phyloP scores from a whole-genome alignment of 1,140 invertebrate species.

The Luehdorfia chinensis region DNA sequence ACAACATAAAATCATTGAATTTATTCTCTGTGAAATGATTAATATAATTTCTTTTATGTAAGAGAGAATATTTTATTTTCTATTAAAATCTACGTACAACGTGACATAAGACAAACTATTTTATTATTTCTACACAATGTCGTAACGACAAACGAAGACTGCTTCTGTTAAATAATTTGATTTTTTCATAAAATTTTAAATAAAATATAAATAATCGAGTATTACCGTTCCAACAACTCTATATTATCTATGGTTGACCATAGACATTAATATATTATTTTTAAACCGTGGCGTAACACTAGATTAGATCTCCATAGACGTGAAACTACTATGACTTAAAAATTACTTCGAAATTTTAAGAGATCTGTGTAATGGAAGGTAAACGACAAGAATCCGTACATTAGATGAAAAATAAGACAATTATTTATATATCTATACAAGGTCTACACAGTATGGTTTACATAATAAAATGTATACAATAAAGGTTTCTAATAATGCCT shows the following conservation, averaged over 20 bases:
- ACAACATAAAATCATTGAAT: conserved; percentile 67
- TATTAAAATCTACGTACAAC: conserved; percentile 70
- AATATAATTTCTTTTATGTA: conserved; percentile 66
- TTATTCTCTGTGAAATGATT: conserved; percentile 65
- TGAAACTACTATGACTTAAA: conserved; percentile 43
- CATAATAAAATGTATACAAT: conserved; percentile 35
- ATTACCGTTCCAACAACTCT: conserved; percentile 73
- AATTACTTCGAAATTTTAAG: conserved; percentile 48
- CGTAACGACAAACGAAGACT: conserved; percentile 59
- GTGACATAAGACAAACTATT: conserved; percentile 60
- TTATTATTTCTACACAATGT: conserved; percentile 43
- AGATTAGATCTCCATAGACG: conserved; percentile 23
- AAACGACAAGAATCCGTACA: conserved; percentile 28
- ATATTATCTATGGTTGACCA: conserved; percentile 61
- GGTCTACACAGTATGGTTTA: conserved; percentile 26
- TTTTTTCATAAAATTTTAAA: conserved; percentile 56
- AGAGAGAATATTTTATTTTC: conserved; percentile 64
- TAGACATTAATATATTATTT: conserved; percentile 57
- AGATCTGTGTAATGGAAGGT: conserved; percentile 42
- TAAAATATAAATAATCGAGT: conserved; percentile 76
- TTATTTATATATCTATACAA: conserved; percentile 37
- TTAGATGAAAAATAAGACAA: conserved; percentile 26
- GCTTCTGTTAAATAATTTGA: conserved; percentile 55
- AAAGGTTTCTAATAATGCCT: conserved; percentile 55
- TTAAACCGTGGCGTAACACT: conserved; percentile 56